phyloP scores from a whole-genome alignment of 2,888 invertebrate species.

The Sicus ferrugineus region DNA sequence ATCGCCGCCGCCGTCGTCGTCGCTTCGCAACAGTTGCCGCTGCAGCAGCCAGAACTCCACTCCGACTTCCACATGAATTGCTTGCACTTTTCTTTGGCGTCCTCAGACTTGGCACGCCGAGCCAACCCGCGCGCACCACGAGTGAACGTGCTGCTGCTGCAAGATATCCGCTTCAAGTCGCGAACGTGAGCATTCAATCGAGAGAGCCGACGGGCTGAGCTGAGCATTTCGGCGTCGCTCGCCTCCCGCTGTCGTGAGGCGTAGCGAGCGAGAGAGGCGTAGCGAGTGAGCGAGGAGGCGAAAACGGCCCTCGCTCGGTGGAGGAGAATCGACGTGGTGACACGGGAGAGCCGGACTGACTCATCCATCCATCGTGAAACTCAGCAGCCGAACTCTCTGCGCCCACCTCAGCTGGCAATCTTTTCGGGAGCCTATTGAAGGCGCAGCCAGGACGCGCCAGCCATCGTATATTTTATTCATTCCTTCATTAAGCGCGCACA shows the following conservation, averaged over 20 bases:
- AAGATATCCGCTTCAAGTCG: conserved; percentile 28
- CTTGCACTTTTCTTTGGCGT: not conserved
- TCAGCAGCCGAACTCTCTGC: not conserved
- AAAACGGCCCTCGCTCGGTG: not conserved
- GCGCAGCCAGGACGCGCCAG: not conserved
- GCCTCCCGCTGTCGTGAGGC: not conserved
- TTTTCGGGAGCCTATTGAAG: no score
- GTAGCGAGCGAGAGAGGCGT: not conserved
- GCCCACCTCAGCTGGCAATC: not conserved
- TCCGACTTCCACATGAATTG: conserved; percentile 1
- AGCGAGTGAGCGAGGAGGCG: not conserved
- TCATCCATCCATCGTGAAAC: not conserved
- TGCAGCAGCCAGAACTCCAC: not conserved
- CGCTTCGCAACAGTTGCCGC: not conserved
- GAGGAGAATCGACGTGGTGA: no score
- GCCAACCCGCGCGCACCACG: not conserved
- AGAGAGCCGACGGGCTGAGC: not conserved
- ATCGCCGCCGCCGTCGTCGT: no score
- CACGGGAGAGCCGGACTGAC: no score
- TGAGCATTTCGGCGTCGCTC: no score
- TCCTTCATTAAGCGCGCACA: conserved; percentile 38
- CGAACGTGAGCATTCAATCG: conserved; percentile 25
- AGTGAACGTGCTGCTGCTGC: conserved; percentile 10
- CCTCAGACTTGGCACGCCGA: not conserved
- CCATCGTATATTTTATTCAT: conserved; percentile 42